Conservation (phyloP, 2,888 invertebrate species). For the Notocelia uddmanniana region DNA sequence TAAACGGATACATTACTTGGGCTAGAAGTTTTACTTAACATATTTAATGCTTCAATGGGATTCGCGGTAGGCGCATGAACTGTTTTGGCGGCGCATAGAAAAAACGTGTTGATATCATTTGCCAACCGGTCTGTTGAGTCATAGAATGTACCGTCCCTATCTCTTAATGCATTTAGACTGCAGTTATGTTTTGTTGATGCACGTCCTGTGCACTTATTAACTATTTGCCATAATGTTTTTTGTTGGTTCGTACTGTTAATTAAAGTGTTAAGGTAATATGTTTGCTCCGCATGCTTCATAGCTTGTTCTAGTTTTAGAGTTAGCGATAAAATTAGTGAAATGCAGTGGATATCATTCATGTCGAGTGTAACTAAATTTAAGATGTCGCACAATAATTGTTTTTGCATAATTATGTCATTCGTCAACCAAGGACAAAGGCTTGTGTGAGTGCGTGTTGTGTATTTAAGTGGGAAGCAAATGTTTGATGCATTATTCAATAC, state of each 20-base stretch:
- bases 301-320: background rate
- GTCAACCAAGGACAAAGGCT: conserved; percentile 3
- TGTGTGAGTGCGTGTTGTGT: background rate
- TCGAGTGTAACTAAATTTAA: background rate
- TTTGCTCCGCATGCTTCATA: background rate
- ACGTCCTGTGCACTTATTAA: background rate
- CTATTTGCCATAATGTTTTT: background rate
- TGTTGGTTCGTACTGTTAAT: background rate
- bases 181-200: background rate
- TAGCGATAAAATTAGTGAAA: background rate
- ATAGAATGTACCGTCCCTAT: background rate
- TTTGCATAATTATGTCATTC: background rate
- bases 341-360: background rate
- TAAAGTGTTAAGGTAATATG: background rate
- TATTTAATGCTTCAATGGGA: background rate
- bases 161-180: background rate
- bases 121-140: background rate
- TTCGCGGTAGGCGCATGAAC: background rate
- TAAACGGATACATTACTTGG: background rate
- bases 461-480: conserved; percentile 8
- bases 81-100: background rate
- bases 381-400: background rate
- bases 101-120: background rate
- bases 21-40: background rate
- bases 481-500: background rate